phyloP scores from a whole-genome alignment of 2,797 vertebrate genomes.

The Onychomys torridus region DNA sequence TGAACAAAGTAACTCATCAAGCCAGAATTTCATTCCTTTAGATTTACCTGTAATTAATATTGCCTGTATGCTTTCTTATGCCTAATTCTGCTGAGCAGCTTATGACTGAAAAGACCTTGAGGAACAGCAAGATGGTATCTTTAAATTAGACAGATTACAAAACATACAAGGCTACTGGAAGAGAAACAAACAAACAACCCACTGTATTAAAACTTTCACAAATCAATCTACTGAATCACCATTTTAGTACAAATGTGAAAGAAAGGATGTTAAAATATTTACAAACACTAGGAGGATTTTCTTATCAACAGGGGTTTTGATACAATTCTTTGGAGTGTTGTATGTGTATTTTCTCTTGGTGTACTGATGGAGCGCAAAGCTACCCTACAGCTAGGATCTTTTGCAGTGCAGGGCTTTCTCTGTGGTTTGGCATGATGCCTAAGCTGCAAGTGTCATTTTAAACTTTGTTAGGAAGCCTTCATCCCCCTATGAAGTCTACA shows the following conservation, averaged over 20 bases:
- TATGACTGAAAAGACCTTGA: not conserved
- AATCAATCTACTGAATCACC: not conserved
- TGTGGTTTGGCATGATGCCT: not conserved
- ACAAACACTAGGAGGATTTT: not conserved
- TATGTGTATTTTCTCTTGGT: constrained; percentile 7
- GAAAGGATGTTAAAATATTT: constrained; percentile 32
- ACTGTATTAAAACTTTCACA: not conserved
- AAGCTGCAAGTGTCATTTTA: not conserved
- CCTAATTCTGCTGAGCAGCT: not conserved
- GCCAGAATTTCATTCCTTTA: constrained; percentile 24
- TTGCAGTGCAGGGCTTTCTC: not conserved
- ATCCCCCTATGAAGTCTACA: constrained; percentile 64
- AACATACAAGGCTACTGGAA: not conserved
- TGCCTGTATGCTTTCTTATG: not conserved
- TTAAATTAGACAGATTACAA: not conserved
- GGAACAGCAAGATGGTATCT: not conserved
- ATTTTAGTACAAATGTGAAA: not conserved
- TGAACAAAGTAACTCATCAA: constrained; percentile 1
- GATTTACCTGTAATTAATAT: constrained; percentile 5
- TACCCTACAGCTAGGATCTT: not conserved
- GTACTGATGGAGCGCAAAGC: not conserved
- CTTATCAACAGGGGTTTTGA: not conserved
- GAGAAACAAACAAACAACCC: not conserved
- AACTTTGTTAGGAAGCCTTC: constrained; percentile 34
- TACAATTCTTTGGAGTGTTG: constrained; percentile 17